These are phyloP conservation scores for Anneissia japonica DNA, from an alignment of 35 echinoderm and acorn worm species.

Conservation along the genomic window DNA sequence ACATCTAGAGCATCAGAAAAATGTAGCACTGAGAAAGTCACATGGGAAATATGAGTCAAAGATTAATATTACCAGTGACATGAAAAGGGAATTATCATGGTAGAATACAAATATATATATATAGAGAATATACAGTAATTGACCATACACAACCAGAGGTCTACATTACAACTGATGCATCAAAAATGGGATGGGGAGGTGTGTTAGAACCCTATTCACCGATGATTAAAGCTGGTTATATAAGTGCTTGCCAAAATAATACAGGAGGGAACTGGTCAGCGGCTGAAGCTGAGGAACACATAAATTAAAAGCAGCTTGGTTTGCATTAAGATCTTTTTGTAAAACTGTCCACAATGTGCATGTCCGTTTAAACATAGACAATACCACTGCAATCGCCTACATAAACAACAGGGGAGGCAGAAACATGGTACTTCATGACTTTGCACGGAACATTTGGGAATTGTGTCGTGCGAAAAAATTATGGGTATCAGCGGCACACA, in stretches of 20 bases:
- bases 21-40: background rate
- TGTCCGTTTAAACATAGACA: conserved; percentile 25
- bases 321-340: too few relatives aligned
- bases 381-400: conserved; percentile 26
- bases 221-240: background rate
- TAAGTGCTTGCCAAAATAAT: background rate
- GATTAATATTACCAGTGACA: background rate
- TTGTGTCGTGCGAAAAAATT: background rate
- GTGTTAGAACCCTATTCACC: too few relatives aligned
- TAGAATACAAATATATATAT: conserved; percentile 8
- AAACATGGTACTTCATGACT: background rate
- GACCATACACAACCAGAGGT: background rate
- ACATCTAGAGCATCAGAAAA: conserved; percentile 19
- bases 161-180: too few relatives aligned
- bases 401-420: conserved; percentile 19
- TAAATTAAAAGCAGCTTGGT: too few relatives aligned
- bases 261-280: background rate
- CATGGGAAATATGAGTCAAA: background rate
- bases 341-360: background rate
- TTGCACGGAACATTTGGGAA: conserved; percentile 15
- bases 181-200: too few relatives aligned
- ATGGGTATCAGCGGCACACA: background rate
- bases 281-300: background rate
- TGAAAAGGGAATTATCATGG: background rate
- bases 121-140: background rate